phyloP scores from a whole-genome alignment of 2,113 vertebrate species.

The Paedocypris sp. region DNA sequence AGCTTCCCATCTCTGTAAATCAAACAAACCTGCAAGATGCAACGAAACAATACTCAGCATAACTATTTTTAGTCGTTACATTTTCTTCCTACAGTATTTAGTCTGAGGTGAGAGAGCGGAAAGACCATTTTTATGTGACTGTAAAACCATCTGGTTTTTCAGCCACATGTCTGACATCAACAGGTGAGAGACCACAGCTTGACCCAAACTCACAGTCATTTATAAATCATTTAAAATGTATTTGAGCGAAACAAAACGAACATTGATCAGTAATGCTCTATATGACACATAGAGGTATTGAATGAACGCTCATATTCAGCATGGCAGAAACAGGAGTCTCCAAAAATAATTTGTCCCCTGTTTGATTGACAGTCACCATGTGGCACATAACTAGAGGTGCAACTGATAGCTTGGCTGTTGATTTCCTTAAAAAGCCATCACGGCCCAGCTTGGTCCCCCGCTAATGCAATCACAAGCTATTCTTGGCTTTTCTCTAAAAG shows the following conservation, averaged over 20 bases:
- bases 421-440: slow-evolving; percentile 90
- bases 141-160: background rate
- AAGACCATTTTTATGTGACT: background rate
- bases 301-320: slow-evolving; percentile 53
- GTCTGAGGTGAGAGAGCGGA: background rate
- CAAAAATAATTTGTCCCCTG: slow-evolving; percentile 68
- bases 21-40: too few species aligned
- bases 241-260: background rate
- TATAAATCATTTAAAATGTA: too few species aligned
- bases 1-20: too few species aligned
- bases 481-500: slow-evolving; percentile 67
- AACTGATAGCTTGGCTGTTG: slow-evolving; percentile 72
- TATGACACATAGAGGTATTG: background rate
- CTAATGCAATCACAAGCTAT: slow-evolving; percentile 78
- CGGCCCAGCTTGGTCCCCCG: slow-evolving; percentile 64
- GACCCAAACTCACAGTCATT: background rate
- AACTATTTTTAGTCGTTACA: too few species aligned
- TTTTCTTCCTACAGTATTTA: too few species aligned
- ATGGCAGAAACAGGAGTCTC: slow-evolving; percentile 71
- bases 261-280: background rate
- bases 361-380: slow-evolving; percentile 93
- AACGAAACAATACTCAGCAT: too few species aligned
- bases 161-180: background rate
- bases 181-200: background rate
- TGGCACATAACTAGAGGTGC: slow-evolving; percentile 76